Percentiles rank a stretch among this genome's conserved stretches.
Conservation (phyloP, 1,140 invertebrate species). For the Tetramorium parvispinum region DNA sequence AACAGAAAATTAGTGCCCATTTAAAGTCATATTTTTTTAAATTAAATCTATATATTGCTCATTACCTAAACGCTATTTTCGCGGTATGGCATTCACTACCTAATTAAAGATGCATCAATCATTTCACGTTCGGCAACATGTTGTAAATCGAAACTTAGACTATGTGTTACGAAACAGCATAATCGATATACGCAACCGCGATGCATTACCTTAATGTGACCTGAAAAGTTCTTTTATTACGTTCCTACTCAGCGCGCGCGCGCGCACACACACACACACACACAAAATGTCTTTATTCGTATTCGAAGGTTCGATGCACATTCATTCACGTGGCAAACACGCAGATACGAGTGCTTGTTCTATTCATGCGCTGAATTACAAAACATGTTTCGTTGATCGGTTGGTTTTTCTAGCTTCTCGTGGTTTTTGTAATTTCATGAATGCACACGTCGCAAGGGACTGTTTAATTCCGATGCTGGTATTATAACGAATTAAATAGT, state of each 20-base stretch:
- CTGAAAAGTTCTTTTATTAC: conserved; percentile 84
- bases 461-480: conserved; percentile 17
- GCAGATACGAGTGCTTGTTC: conserved; percentile 49
- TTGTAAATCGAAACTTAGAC: conserved; percentile 30
- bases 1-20: not conserved
- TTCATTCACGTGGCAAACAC: conserved; percentile 32
- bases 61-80: not conserved
- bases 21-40: not conserved
- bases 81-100: not conserved
- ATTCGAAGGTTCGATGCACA: conserved; percentile 42
- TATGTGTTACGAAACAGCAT: not conserved
- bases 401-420: conserved; percentile 44
- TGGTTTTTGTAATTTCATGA: conserved; percentile 56
- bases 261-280: conserved; percentile 3
- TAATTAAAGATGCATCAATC: not conserved
- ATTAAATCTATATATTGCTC: not conserved
- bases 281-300: conserved; percentile 12
- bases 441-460: not conserved
- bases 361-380: conserved; percentile 64
- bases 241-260: conserved; percentile 54
- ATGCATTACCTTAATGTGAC: conserved; percentile 84
- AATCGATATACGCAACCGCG: conserved; percentile 69
- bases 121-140: not conserved
- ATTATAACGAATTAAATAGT: not conserved
- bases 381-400: conserved; percentile 53